phyloP scores from a whole-genome alignment of 2,797 vertebrate genomes.

The Chromis chromis region DNA sequence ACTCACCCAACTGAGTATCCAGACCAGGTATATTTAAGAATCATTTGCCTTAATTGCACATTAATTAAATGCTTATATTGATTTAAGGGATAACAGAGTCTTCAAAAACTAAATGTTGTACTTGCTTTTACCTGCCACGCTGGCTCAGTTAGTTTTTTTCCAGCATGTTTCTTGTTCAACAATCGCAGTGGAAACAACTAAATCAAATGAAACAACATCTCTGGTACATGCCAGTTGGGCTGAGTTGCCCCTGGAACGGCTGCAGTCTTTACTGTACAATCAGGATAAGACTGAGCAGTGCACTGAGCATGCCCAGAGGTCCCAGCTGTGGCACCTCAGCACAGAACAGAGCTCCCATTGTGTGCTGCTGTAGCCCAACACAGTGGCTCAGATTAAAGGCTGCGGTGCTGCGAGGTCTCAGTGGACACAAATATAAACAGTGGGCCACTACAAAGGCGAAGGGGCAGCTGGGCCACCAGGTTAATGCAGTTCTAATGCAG shows the following conservation, averaged over 20 bases:
- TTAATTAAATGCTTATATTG: too few relatives aligned
- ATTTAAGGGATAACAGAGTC: too few relatives aligned
- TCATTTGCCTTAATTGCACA: neutral
- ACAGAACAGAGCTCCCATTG: slow-evolving; percentile 77
- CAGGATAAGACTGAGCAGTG: slow-evolving; percentile 54
- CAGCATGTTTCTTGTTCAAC: neutral
- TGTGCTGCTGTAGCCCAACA: slow-evolving; percentile 73
- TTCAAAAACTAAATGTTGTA: neutral
- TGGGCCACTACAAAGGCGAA: slow-evolving; percentile 51
- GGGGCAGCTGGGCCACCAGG: slow-evolving; percentile 43
- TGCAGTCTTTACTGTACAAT: slow-evolving; percentile 39
- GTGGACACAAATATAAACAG: slow-evolving; percentile 69
- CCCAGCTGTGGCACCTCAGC: slow-evolving; percentile 72
- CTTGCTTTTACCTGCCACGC: neutral
- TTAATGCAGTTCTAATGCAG: slow-evolving; percentile 36
- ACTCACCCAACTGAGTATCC: too few relatives aligned
- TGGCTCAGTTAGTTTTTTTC: neutral
- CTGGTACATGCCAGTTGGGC: slow-evolving; percentile 17
- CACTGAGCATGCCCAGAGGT: slow-evolving; percentile 74
- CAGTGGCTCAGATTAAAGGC: slow-evolving; percentile 75
- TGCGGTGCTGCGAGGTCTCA: slow-evolving; percentile 48
- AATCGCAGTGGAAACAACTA: slow-evolving; percentile 5
- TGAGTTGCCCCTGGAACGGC: slow-evolving; percentile 32
- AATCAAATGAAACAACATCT: slow-evolving; percentile 32
- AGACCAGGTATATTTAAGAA: too few relatives aligned